Evolutionary conservation across 2,797 vertebrate species (phyloP), one percentile per base, ranked within the genome.

Genomic region (Hypotaenidia philippensis): DNA sequence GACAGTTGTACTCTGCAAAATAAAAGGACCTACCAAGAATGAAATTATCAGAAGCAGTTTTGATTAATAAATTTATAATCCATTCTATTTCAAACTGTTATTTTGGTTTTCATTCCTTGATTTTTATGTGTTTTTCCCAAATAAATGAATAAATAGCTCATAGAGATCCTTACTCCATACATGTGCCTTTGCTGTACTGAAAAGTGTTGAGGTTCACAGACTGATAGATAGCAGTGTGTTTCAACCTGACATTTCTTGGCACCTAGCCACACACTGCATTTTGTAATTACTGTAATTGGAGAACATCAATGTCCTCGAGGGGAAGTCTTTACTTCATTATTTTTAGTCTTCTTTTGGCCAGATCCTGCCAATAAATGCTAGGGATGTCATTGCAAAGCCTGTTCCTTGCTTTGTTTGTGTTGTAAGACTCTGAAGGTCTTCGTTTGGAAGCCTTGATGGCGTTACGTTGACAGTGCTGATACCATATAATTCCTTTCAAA

Each of bases 221-320:
- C 83, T 78, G 72, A 68, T 8, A 60, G 72, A 66, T 29, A 75
- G 31, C 38, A 55, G 17, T 66, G 38, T 47, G 36, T 77, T 94
- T 87, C 70, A 87, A 4, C 25, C 27, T 88, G 84, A n/a, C 84
- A 77, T 90, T 91, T 90, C 71, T 63, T 93, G 80, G 38, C 63
- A 68, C 8, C 0, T 5, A 34, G 56, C 63, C 74, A 68, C 65
- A 41, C 13, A 21, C 21, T 89, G 59, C 34, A 34, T 66, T 89
- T 91, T 79, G 17, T 41, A 68, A 47, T 89, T 84, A 22, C 19
- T 65, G 60, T 90, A 89, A 83, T 5, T 87, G 38, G 56, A 71
- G 56, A 85, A 69, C n/a, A 60, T 21, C 10, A 45, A 14, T 74
- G 63, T 89, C 32, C 41, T 82, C 14, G 34, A 34, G 40, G 57